Base-by-base conservation (phyloP, 2,888 invertebrate species). In the Drosophila nigricruria region DNA sequence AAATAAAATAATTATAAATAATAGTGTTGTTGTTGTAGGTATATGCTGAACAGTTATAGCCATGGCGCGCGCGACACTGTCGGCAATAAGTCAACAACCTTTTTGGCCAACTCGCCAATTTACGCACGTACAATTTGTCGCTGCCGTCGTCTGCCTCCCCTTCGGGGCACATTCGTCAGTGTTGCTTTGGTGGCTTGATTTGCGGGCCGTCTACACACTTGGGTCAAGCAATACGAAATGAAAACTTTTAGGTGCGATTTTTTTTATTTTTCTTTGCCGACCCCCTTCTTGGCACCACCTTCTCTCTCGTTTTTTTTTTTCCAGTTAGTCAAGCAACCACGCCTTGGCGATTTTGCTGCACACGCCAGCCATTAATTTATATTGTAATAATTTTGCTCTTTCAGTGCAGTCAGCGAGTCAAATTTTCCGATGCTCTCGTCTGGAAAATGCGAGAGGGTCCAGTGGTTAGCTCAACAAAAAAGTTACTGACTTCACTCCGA, bases 21-120 rank as follows among this genome's bases (percentile, higher is more conserved):
- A 59, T 38, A 34, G 40, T 71, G 43, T 71, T 62, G 73, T 66
- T 77, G 63, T 25, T 36, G 25, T 38, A 0, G 25, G n/a, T 62
- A 42, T 74, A 59, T 71, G 61, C 59, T 59, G 27, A 70, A 45
- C 64, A 38, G 68, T 61, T 76, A 76, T 76, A 38, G 69, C 16
- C 34, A 32, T 32, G 57, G 45, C 53, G 57, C 62, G 64, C 73
- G 52, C 64, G 64, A 74, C 71, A 74, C 70, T 58, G 66, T 50
- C 52, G 63, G 50, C 68, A 59, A 73, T 78, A 86, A 86, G 88
- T 86, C 86, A 86, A 86, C 87, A 86, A 86, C 88, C 86, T 88
- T 82, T 85, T 88, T 75, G 81, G 83, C 85, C 85, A 75, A 70
- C 50, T 81, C 58, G 75, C 73, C 81, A 81, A 84, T 86, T 84